These are phyloP conservation scores for Sciurus carolinensis DNA, from an alignment of 2,797 vertebrate species.

Conservation along the genomic window DNA sequence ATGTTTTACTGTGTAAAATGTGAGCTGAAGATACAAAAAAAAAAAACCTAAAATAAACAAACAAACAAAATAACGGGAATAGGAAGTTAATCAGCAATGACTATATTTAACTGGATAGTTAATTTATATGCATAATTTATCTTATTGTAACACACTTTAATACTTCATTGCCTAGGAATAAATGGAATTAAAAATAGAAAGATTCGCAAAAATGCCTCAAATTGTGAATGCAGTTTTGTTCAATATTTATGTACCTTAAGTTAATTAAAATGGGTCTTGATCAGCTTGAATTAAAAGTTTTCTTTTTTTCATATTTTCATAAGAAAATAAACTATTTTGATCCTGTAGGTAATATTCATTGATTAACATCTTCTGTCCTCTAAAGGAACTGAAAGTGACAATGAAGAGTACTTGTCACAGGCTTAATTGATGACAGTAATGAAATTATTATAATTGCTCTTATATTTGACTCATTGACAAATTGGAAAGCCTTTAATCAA, in stretches of 20 bases:
- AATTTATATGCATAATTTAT: slow-evolving; percentile 7
- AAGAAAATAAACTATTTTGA: neutral
- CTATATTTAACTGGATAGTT: neutral
- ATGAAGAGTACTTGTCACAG: neutral
- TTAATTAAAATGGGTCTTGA: neutral
- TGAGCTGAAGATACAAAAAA: neutral
- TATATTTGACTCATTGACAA: neutral
- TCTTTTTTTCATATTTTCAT: slow-evolving; percentile 2
- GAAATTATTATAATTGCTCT: neutral
- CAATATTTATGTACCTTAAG: neutral
- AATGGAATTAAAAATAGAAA: slow-evolving; percentile 27
- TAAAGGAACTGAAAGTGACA: neutral
- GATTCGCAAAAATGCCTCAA: neutral
- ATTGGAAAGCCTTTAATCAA: neutral
- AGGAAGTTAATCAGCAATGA: neutral
- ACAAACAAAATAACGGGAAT: neutral
- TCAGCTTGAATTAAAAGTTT: neutral
- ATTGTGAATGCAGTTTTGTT: neutral
- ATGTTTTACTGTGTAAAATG: neutral
- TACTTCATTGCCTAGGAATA: neutral
- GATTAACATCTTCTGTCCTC: neutral
- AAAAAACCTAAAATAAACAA: neutral
- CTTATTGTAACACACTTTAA: neutral
- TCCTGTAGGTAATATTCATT: neutral
- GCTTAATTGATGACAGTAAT: neutral